These are phyloP conservation scores for Cyclargus thomasi DNA, from an alignment of 1,140 invertebrate species.

Conservation along the genomic window DNA sequence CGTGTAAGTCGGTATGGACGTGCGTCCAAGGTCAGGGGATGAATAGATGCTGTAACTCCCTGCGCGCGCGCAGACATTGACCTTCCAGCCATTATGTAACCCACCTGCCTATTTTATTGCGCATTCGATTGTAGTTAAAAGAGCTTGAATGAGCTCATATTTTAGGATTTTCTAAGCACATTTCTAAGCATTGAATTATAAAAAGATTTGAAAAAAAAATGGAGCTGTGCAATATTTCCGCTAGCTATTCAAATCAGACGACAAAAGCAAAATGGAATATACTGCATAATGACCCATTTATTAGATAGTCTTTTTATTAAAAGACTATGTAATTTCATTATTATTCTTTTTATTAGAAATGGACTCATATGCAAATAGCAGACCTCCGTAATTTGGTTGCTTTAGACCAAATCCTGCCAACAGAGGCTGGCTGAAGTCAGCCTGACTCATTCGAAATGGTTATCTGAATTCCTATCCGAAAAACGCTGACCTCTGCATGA, in stretches of 20 bases:
- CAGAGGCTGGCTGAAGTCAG: too few relatives aligned
- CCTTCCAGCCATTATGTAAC: background rate
- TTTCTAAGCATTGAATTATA: background rate
- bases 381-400: too few relatives aligned
- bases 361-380: too few relatives aligned
- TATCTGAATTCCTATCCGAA: too few relatives aligned
- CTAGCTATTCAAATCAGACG: background rate
- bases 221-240: background rate
- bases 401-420: too few relatives aligned
- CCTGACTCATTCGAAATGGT: too few relatives aligned
- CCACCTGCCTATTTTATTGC: slow-evolving; percentile 21
- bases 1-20: slow-evolving; percentile 49
- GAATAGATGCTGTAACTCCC: slow-evolving; percentile 33
- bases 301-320: too few relatives aligned
- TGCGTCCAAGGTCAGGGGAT: slow-evolving; percentile 50
- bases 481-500: too few relatives aligned
- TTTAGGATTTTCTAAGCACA: background rate
- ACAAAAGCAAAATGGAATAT: background rate
- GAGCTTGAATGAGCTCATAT: too few relatives aligned
- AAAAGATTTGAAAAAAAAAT: background rate
- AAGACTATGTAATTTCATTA: too few relatives aligned
- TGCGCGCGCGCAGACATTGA: slow-evolving; percentile 27
- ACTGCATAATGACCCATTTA: too few relatives aligned
- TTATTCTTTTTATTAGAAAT: too few relatives aligned
- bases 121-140: background rate